Evolutionary conservation across 2,888 invertebrate genomes (phyloP).

Genomic region (Drosophila tripunctata): DNA sequence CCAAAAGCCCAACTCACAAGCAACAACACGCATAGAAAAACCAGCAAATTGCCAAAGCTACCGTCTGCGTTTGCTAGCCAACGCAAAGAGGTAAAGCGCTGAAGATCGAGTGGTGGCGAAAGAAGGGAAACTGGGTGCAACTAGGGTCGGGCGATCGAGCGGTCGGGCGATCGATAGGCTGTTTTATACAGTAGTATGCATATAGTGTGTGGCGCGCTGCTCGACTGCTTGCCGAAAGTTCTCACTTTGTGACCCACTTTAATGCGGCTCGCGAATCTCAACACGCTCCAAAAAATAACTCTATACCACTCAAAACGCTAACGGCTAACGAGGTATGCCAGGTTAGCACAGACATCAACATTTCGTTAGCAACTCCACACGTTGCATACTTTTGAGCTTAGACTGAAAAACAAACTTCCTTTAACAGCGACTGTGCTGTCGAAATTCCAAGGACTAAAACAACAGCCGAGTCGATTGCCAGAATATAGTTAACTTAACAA

Average conservation of each 20-base stretch:
- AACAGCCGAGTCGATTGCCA: too few relatives aligned
- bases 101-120: not conserved
- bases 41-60: conserved; percentile 16
- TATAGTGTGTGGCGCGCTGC: conserved; percentile 17
- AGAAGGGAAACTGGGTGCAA: conserved; percentile 4
- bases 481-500: too few relatives aligned
- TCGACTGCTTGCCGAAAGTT: conserved; percentile 47
- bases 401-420: too few relatives aligned
- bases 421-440: too few relatives aligned
- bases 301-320: not conserved
- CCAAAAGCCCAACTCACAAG: conserved; percentile 37
- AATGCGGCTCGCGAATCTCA: conserved; percentile 21
- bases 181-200: not conserved
- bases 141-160: conserved; percentile 10
- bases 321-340: not conserved
- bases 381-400: too few relatives aligned
- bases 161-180: not conserved
- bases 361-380: too few relatives aligned
- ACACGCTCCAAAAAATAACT: conserved; percentile 19
- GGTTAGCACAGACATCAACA: not conserved
- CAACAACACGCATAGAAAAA: conserved; percentile 6
- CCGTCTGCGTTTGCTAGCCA: not conserved
- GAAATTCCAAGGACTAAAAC: too few relatives aligned
- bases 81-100: not conserved
- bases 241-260: conserved; percentile 51